phyloP scores from a whole-genome alignment of 2,113 vertebrate species.

The Malurus melanocephalus region DNA sequence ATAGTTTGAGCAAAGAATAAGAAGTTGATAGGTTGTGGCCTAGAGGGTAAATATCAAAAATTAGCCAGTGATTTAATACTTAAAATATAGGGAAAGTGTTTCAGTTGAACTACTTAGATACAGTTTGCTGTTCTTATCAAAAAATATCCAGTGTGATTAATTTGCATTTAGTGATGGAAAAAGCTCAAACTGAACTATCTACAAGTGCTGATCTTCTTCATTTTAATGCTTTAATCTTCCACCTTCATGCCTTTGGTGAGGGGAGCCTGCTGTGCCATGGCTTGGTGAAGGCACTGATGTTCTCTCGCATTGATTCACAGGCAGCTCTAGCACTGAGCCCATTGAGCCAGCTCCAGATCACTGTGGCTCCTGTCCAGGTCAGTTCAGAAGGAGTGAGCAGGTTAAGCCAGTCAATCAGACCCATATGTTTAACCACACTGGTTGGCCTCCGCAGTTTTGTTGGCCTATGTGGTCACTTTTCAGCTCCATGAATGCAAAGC shows the following conservation, averaged over 20 bases:
- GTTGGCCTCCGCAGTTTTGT: neutral
- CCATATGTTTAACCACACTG: neutral
- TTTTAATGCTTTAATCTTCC: neutral
- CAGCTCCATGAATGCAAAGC: neutral
- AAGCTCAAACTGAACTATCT: neutral
- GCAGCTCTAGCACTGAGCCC: neutral
- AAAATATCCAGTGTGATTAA: neutral
- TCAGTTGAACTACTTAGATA: neutral
- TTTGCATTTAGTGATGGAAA: neutral
- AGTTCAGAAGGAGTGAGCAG: neutral
- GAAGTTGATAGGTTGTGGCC: neutral
- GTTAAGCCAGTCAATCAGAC: neutral
- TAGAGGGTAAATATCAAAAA: slow-evolving; percentile 13
- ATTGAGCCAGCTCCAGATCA: neutral
- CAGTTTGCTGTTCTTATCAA: neutral
- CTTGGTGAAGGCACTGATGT: neutral
- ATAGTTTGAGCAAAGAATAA: neutral
- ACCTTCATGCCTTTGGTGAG: neutral
- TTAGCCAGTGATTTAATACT: neutral
- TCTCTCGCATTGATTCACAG: neutral
- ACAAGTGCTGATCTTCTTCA: neutral
- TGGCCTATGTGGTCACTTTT: neutral
- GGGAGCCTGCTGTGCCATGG: neutral
- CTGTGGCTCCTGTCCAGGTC: neutral
- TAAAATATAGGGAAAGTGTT: neutral